Evolutionary conservation across 23 tunicate species (phyloP).

Genomic region (Trididemnum miniatum): DNA sequence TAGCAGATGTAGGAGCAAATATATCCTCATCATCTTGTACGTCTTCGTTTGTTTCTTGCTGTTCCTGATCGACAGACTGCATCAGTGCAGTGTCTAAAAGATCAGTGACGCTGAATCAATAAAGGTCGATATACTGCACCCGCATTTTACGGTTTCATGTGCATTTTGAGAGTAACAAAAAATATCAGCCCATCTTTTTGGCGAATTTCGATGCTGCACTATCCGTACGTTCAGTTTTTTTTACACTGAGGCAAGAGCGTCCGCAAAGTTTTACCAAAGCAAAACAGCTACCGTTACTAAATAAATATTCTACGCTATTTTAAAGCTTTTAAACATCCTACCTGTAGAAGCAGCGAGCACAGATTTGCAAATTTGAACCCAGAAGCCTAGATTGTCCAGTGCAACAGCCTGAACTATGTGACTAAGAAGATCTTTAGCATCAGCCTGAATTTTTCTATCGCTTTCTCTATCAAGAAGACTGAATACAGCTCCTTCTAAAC

Average conservation of each 20-base stretch:
- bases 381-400: constrained; percentile 67
- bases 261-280: too few relatives aligned
- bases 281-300: too few relatives aligned
- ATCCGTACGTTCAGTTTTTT: too few relatives aligned
- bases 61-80: constrained; percentile 48
- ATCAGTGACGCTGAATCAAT: too few relatives aligned
- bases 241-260: too few relatives aligned
- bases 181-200: too few relatives aligned
- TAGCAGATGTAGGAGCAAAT: constrained; percentile 37
- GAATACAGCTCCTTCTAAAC: constrained; percentile 93
- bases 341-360: constrained; percentile 95
- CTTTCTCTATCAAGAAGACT: constrained; percentile 73
- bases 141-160: too few relatives aligned
- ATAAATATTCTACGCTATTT: too few relatives aligned
- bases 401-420: constrained; percentile 73
- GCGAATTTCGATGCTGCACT: too few relatives aligned
- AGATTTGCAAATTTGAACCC: constrained; percentile 82
- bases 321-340: too few relatives aligned
- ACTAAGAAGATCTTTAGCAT: constrained; percentile 74
- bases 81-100: constrained; percentile 26
- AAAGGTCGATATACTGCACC: too few relatives aligned
- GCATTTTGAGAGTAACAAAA: too few relatives aligned
- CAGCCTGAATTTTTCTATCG: constrained; percentile 52
- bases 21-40: constrained; percentile 72
- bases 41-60: constrained; percentile 63